phyloP scores from a whole-genome alignment of 2,888 invertebrate genomes.

The Drosophila histrio region DNA sequence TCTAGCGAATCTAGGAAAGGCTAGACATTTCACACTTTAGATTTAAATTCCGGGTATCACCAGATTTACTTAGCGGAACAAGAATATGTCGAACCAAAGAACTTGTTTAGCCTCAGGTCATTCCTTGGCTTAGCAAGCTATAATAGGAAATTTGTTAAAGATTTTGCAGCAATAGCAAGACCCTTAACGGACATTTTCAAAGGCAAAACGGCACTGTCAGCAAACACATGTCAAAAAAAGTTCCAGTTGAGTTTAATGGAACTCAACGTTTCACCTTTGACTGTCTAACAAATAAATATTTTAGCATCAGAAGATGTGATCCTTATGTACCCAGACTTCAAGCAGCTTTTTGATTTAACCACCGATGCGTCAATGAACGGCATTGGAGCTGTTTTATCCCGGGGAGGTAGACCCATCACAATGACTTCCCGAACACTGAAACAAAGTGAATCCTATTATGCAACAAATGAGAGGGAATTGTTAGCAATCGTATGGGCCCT shows the following conservation, averaged over 20 bases:
- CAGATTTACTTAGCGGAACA: not conserved
- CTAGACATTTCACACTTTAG: not conserved
- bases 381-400: not conserved
- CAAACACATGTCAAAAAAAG: not conserved
- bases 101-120: not conserved
- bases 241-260: not conserved
- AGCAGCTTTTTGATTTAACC: not conserved
- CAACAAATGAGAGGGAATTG: not conserved
- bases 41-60: not conserved
- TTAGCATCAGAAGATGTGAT: slow-evolving; percentile 4
- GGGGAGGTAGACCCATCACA: not conserved
- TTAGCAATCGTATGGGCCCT: not conserved
- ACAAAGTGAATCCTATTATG: not conserved
- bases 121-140: not conserved
- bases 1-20: not conserved
- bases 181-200: not conserved
- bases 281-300: not conserved
- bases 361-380: not conserved
- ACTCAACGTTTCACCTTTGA: not conserved
- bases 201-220: not conserved
- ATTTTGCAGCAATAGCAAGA: not conserved
- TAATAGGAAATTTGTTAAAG: slow-evolving; percentile 1
- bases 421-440: not conserved
- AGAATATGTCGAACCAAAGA: not conserved
- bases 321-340: slow-evolving; percentile 7